Conservation (phyloP, 1,140 invertebrate species). For the Caenorhabditis latens region DNA sequence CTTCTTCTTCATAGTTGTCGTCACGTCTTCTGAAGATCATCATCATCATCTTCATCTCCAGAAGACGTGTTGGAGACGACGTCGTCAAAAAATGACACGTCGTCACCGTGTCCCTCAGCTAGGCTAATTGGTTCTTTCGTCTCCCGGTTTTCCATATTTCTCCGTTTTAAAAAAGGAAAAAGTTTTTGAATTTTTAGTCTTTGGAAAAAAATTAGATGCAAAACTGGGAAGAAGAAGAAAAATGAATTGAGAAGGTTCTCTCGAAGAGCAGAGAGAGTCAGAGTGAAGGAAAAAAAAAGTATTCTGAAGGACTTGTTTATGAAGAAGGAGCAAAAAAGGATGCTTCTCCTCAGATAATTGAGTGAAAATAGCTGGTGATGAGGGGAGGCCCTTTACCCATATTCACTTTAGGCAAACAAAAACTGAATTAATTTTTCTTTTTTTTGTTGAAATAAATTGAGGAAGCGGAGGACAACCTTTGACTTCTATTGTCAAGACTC, state of each 20-base stretch:
- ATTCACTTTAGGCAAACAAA: constrained; percentile 15
- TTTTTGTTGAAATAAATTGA: neutral
- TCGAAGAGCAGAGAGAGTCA: neutral
- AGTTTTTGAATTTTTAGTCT: constrained; percentile 23
- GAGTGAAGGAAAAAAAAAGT: neutral
- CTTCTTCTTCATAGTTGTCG: neutral
- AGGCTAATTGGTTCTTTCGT: constrained; percentile 37
- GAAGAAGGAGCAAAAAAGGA: neutral
- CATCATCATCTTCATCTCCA: constrained; percentile 26
- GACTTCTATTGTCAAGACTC: no score
- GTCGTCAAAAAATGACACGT: neutral
- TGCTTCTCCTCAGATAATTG: constrained; percentile 14
- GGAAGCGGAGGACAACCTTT: no score
- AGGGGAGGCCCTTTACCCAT: neutral
- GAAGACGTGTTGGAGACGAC: neutral
- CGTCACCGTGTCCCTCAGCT: neutral
- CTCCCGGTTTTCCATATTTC: neutral
- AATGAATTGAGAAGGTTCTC: no score
- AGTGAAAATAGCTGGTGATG: neutral
- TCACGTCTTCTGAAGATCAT: constrained; percentile 44
- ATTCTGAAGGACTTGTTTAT: constrained; percentile 24
- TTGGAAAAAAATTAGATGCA: constrained; percentile 7
- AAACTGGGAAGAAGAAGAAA: neutral
- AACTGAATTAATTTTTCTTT: constrained; percentile 13
- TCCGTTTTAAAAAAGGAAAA: neutral